These are phyloP conservation scores for Crossoptilon crossoptilon DNA, from an alignment of 2,797 vertebrate genomes.

Conservation along the genomic window DNA sequence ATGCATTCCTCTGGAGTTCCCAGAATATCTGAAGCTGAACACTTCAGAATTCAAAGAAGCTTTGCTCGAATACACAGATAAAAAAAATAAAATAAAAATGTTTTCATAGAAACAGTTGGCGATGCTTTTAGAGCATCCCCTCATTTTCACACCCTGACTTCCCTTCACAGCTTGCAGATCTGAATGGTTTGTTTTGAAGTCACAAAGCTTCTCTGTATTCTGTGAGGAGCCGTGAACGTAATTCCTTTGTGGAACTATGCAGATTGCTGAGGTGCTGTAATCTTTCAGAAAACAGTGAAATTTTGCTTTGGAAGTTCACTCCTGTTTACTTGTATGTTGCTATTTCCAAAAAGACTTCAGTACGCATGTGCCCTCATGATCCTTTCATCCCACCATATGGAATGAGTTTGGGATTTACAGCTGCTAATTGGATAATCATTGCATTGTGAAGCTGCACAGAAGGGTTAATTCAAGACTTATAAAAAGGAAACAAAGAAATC, in stretches of 20 bases:
- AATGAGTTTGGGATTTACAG: not conserved
- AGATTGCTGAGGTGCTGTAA: not conserved
- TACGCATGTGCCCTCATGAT: fast-evolving
- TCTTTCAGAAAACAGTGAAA: not conserved
- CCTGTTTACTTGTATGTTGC: not conserved
- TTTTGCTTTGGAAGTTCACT: not conserved
- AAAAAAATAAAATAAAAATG: conserved; percentile 12
- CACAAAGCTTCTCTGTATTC: not conserved
- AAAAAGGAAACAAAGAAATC: not conserved
- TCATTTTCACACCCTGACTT: not conserved
- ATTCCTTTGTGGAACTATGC: not conserved
- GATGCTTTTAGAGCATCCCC: not conserved
- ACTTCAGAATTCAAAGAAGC: not conserved
- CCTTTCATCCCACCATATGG: not conserved
- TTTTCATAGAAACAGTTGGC: not conserved
- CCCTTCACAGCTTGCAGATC: not conserved
- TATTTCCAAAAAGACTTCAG: not conserved
- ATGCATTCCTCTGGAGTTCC: not conserved
- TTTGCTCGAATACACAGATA: not conserved
- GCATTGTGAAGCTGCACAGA: not conserved
- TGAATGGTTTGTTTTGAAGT: not conserved
- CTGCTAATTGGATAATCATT: not conserved
- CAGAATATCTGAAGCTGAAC: conserved; percentile 7
- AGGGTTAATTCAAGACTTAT: not conserved
- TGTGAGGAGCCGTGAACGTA: not conserved